These are phyloP conservation scores for Symphodus melops DNA, from an alignment of 2,113 vertebrate genomes.

Conservation along the genomic window DNA sequence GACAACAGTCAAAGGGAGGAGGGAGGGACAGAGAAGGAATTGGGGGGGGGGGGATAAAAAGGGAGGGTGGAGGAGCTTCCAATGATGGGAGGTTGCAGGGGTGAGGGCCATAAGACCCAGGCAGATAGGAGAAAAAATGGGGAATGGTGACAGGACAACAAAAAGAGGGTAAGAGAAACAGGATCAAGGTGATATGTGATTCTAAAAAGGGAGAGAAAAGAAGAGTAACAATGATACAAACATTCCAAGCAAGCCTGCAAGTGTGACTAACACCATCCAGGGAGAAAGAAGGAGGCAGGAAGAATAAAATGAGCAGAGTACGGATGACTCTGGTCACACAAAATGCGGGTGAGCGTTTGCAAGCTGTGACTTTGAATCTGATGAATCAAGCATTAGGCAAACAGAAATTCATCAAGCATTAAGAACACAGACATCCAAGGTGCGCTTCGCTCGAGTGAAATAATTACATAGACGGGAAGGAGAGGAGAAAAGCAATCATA, in stretches of 20 bases:
- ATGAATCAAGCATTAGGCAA: conserved; percentile 20
- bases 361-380: conserved; percentile 43
- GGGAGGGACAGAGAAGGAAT: conserved; percentile 33
- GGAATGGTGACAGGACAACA: conserved; percentile 63
- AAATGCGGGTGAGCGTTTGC: conserved; percentile 46
- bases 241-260: conserved; percentile 61
- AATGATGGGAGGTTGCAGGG: conserved; percentile 71
- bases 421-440: conserved; percentile 37
- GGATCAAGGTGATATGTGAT: conserved; percentile 79
- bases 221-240: conserved; percentile 49
- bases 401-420: conserved; percentile 34
- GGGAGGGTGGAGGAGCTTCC: conserved; percentile 56
- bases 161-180: conserved; percentile 73
- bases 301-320: conserved; percentile 38
- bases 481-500: conserved; percentile 34
- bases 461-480: conserved; percentile 42
- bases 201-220: conserved; percentile 25
- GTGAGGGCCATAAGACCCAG: conserved; percentile 65
- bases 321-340: conserved; percentile 37
- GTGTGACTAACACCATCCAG: conserved; percentile 67
- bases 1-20: conserved; percentile 66
- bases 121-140: conserved; percentile 70
- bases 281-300: conserved; percentile 3
- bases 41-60: conserved; percentile 12
- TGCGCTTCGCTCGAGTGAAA: conserved; percentile 23